These are phyloP conservation scores for Eupithecia vulgata DNA, from an alignment of 2,888 invertebrate species.

Conservation along the genomic window DNA sequence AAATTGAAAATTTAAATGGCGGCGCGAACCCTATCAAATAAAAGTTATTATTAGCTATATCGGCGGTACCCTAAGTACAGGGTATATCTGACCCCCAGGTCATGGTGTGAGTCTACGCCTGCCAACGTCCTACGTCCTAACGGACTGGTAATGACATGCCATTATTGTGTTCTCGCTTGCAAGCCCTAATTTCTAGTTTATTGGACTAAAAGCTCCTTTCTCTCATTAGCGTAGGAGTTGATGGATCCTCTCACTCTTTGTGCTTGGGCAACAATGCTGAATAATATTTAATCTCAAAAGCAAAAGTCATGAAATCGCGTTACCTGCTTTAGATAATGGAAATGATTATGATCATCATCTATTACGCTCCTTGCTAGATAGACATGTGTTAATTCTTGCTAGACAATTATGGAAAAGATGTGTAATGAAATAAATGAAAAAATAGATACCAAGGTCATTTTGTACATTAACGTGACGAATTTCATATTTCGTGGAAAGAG, in stretches of 20 bases:
- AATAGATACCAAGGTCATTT: not conserved
- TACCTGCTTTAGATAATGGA: not conserved
- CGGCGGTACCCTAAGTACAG: slow-evolving; percentile 37
- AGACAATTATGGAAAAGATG: not conserved
- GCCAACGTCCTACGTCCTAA: slow-evolving; percentile 36
- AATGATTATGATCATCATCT: not conserved
- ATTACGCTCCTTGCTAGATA: not conserved
- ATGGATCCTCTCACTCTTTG: slow-evolving; percentile 26
- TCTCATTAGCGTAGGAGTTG: slow-evolving; percentile 35
- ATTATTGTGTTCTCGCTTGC: slow-evolving; percentile 33
- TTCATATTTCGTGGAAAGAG: not conserved
- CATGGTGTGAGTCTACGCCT: slow-evolving; percentile 18
- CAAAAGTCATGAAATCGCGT: not conserved
- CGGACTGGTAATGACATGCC: slow-evolving; percentile 28
- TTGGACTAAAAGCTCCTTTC: slow-evolving; percentile 30
- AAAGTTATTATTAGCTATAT: slow-evolving; percentile 21
- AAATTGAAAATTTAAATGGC: slow-evolving; percentile 25
- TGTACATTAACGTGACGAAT: not conserved
- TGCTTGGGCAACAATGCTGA: slow-evolving; percentile 7
- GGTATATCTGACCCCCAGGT: slow-evolving; percentile 15
- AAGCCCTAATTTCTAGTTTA: slow-evolving; percentile 34
- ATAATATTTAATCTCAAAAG: not conserved
- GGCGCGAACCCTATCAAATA: slow-evolving; percentile 6
- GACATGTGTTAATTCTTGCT: not conserved
- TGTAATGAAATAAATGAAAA: not conserved